Percentiles rank a stretch among this genome's conserved stretches.
Evolutionary conservation across 1,140 invertebrate genomes (phyloP).

Genomic region (Tetramorium parvispinum): DNA sequence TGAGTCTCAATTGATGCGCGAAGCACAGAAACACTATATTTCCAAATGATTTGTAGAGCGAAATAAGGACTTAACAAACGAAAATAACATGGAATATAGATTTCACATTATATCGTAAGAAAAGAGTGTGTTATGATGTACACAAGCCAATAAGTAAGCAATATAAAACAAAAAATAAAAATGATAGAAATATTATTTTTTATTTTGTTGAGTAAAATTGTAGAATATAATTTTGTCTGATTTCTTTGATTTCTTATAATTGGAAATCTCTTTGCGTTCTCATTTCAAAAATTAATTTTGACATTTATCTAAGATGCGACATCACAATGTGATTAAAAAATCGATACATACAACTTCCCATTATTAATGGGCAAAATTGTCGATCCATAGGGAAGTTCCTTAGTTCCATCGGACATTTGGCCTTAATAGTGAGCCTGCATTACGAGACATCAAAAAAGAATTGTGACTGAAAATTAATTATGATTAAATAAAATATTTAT

Average conservation of each 20-base stretch:
- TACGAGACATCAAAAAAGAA: constrained; percentile 9
- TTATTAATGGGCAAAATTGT: constrained; percentile 95
- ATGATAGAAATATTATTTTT: neutral
- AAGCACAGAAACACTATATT: neutral
- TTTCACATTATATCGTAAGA: neutral
- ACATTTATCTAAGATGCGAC: neutral
- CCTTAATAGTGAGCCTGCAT: constrained; percentile 97
- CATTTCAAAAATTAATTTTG: neutral
- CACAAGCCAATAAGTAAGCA: neutral
- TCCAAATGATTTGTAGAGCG: neutral
- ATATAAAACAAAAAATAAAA: neutral
- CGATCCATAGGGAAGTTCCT: constrained; percentile 98
- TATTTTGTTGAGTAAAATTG: neutral
- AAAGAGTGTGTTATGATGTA: neutral
- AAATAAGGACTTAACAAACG: neutral
- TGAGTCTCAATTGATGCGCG: neutral
- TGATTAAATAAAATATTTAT: neutral
- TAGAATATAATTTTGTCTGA: neutral
- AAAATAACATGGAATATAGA: neutral
- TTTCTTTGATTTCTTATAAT: neutral
- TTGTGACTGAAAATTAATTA: neutral
- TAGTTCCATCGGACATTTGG: constrained; percentile 98
- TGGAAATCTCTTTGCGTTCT: neutral
- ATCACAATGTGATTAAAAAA: neutral
- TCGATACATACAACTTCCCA: constrained; percentile 96